These are phyloP conservation scores for Oxyruncus cristatus DNA, from an alignment of 2,113 vertebrate species.

Conservation along the genomic window DNA sequence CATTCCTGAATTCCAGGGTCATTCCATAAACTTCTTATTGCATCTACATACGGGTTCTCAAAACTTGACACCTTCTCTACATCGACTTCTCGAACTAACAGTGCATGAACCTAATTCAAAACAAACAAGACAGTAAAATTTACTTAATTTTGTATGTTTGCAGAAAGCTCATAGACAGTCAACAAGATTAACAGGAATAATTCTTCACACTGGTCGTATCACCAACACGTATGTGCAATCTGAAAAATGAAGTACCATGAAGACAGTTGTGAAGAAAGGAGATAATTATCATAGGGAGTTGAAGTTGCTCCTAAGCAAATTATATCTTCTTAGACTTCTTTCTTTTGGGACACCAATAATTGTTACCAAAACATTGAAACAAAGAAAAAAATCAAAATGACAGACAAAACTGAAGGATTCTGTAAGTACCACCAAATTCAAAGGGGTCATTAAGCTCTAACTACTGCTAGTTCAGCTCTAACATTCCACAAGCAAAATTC, in stretches of 20 bases:
- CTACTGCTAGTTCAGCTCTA: neutral
- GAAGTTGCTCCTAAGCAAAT: neutral
- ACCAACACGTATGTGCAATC: rapidly evolving
- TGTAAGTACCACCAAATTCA: neutral
- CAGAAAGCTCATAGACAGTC: neutral
- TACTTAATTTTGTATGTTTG: neutral
- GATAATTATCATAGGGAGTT: rapidly evolving
- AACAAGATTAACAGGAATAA: neutral
- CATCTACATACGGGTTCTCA: conserved; percentile 83
- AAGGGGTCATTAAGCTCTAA: neutral
- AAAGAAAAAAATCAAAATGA: neutral
- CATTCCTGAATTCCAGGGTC: conserved; percentile 93
- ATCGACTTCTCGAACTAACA: conserved; percentile 83
- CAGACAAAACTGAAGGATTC: neutral
- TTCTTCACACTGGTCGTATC: neutral
- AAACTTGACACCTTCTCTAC: conserved; percentile 84
- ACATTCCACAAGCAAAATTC: neutral
- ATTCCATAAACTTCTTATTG: conserved; percentile 94
- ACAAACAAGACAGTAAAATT: conserved; percentile 14
- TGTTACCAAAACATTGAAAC: neutral
- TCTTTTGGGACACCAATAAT: neutral
- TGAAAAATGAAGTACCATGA: neutral
- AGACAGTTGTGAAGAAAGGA: neutral
- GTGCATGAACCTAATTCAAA: conserved; percentile 79
- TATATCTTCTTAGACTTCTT: neutral